Evolutionary conservation across 2,797 vertebrate species (phyloP).

Genomic region (Crax fasciolata): DNA sequence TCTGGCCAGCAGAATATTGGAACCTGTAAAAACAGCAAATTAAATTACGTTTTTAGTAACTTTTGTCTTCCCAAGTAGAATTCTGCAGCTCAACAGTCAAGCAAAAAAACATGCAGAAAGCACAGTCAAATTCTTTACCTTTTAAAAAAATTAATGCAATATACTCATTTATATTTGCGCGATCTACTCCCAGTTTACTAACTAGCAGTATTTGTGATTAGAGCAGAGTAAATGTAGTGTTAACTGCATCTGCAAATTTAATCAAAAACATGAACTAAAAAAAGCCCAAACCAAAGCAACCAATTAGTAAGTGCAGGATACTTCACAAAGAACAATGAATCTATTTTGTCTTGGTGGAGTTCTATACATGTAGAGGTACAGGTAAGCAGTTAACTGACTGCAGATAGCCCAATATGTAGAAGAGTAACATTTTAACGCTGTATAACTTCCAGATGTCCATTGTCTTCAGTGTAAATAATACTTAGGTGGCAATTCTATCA

Average conservation of each 20-base stretch:
- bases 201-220: neutral
- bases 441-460: neutral
- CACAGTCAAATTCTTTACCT: neutral
- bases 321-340: neutral
- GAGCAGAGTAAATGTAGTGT: neutral
- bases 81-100: neutral
- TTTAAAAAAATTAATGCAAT: neutral
- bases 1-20: conserved; percentile 97
- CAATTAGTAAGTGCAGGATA: neutral
- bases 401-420: neutral
- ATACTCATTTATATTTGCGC: neutral
- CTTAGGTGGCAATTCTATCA: neutral
- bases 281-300: neutral
- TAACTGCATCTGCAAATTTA: neutral
- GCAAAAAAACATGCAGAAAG: neutral
- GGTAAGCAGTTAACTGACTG: neutral
- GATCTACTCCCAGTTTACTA: neutral
- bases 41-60: neutral
- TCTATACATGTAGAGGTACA: neutral
- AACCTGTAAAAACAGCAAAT: conserved; percentile 83
- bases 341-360: neutral
- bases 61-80: neutral
- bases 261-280: neutral
- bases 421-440: neutral
- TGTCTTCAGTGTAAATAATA: neutral